A percentile compares a stretch with the other conserved stretches of the same genome.
These are phyloP conservation scores for Platycercus adscitus DNA, from an alignment of 2,113 vertebrate genomes.

Conservation along the genomic window DNA sequence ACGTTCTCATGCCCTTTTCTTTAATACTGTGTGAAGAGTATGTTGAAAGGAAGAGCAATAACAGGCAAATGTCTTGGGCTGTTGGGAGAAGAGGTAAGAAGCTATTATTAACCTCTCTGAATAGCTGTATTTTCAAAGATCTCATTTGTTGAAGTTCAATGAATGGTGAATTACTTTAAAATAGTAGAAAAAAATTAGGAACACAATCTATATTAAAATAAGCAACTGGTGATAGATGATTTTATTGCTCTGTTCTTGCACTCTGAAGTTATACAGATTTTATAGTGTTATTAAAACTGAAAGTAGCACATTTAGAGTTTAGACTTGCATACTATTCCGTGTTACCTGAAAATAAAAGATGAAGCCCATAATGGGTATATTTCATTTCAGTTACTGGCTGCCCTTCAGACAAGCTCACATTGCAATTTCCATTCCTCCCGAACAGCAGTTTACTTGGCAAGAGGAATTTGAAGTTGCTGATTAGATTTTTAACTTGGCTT, in stretches of 20 bases:
- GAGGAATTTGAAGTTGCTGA: not conserved
- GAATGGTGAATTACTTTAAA: not conserved
- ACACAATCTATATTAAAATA: not conserved
- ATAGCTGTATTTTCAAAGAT: constrained; percentile 1
- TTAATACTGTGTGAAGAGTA: not conserved
- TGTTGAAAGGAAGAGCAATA: not conserved
- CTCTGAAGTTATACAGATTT: not conserved
- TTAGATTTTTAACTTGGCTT: not conserved
- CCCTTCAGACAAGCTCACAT: not conserved
- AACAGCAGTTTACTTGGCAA: not conserved
- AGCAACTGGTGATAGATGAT: not conserved
- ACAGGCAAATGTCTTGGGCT: not conserved
- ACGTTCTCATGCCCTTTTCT: not conserved
- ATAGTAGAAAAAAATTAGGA: not conserved
- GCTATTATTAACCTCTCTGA: not conserved
- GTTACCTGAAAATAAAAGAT: not conserved
- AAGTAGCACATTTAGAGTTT: not conserved
- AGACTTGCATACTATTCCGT: not conserved
- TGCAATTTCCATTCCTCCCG: not conserved
- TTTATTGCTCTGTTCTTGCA: not conserved
- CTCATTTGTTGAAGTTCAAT: not conserved
- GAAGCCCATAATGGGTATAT: not conserved
- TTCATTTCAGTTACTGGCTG: not conserved
- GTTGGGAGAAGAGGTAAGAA: not conserved
- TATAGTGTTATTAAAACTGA: not conserved